Evolutionary conservation across 2,113 vertebrate species (phyloP).

Genomic region (Nematolebias whitei): DNA sequence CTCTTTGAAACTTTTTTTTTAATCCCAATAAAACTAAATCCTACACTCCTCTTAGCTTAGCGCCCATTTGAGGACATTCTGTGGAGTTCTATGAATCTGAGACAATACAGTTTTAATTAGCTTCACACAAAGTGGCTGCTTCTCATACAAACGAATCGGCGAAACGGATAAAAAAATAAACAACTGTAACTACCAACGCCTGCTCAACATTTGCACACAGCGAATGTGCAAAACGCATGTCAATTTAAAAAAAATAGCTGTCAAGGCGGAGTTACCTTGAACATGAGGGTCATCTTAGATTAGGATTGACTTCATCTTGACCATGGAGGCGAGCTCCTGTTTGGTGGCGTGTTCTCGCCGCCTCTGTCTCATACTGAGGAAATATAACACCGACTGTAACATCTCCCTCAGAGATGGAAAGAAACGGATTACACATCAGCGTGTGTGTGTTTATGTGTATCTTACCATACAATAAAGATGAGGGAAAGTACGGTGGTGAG

Average conservation of each 20-base stretch:
- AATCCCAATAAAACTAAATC: conserved; percentile 1
- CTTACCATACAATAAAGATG: conserved; percentile 78
- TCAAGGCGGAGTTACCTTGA: background rate
- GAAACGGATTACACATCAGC: conserved; percentile 1
- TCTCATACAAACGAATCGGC: conserved; percentile 10
- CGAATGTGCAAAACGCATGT: background rate
- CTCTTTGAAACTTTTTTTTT: conserved; percentile 38
- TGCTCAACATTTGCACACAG: background rate
- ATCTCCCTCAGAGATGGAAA: background rate
- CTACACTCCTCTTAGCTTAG: background rate
- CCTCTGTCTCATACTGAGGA: conserved; percentile 72
- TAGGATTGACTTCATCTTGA: conserved; percentile 83
- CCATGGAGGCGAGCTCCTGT: conserved; percentile 80
- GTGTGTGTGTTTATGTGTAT: conserved; percentile 28
- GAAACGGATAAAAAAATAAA: conserved; percentile 21
- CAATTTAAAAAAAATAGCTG: background rate
- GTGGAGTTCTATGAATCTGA: conserved; percentile 12
- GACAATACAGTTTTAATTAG: conserved; percentile 46
- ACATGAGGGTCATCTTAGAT: conserved; percentile 70
- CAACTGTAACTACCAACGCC: background rate
- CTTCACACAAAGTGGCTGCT: conserved; percentile 9
- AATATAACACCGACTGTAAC: background rate
- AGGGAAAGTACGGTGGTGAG: conserved; percentile 72
- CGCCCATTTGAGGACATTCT: conserved; percentile 14
- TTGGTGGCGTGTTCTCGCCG: conserved; percentile 71